A percentile compares a stretch with the other conserved stretches of the same genome.
phyloP scores from a whole-genome alignment of 1,140 invertebrate genomes.

The Drosophila gunungcola region DNA sequence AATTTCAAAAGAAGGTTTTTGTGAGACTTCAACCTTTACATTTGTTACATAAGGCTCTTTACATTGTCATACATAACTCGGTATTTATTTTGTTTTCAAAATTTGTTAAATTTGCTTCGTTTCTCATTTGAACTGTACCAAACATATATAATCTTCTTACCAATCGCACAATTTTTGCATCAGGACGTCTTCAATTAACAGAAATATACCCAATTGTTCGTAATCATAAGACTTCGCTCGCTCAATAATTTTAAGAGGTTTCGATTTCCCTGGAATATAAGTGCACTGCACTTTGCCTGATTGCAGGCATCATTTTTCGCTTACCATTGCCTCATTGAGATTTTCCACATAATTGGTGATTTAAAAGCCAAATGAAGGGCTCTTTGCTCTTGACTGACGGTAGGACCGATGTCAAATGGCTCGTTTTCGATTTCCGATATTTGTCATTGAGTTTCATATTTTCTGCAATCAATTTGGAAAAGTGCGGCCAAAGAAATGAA shows the following conservation, averaged over 20 bases:
- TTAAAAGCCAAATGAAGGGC: conserved; percentile 41
- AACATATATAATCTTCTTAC: no score
- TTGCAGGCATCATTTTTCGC: conserved; percentile 30
- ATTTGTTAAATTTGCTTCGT: neutral
- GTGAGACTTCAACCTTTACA: neutral
- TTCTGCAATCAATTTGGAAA: conserved; percentile 4
- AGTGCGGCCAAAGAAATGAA: neutral
- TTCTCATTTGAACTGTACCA: neutral
- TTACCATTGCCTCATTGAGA: conserved; percentile 12
- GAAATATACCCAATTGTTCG: neutral
- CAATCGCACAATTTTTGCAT: no score
- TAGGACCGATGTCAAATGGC: neutral
- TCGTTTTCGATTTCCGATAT: neutral
- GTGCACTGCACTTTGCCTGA: conserved; percentile 18
- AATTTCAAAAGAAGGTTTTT: neutral
- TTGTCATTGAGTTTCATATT: conserved; percentile 6
- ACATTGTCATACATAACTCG: no score
- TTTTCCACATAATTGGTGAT: conserved; percentile 44
- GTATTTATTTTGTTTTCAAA: neutral
- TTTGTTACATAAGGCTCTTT: neutral
- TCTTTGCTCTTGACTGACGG: neutral
- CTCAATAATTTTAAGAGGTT: conserved; percentile 11
- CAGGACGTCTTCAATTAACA: neutral
- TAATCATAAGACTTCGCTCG: neutral
- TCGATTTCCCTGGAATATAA: conserved; percentile 22